Evolutionary conservation across 1,140 invertebrate species (phyloP).

Genomic region (Telenomus remus): DNA sequence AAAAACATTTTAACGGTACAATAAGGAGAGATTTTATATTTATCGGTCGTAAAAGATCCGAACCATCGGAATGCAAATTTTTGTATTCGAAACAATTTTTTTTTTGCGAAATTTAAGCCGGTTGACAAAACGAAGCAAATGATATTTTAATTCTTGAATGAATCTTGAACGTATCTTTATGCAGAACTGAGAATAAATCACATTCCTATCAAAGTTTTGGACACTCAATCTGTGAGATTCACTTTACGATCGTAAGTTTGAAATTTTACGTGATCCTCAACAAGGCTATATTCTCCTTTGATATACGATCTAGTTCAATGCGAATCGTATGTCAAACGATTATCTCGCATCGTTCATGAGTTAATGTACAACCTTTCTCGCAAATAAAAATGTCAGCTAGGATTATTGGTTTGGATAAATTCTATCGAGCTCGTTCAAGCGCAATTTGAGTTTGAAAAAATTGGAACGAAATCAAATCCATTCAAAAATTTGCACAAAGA

Average conservation of each 20-base stretch:
- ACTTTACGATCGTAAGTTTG: conserved; percentile 69
- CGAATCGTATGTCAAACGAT: conserved; percentile 61
- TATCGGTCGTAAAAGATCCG: conserved; percentile 19
- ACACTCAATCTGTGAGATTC: conserved; percentile 55
- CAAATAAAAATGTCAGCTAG: conserved; percentile 67
- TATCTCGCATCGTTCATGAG: conserved; percentile 62
- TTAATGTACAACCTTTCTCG: conserved; percentile 54
- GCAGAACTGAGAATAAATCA: too few relatives aligned
- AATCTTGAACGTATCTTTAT: too few relatives aligned
- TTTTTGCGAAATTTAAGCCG: too few relatives aligned
- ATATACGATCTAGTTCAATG: conserved; percentile 52
- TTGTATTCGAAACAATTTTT: too few relatives aligned
- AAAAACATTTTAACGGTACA: conserved; percentile 24
- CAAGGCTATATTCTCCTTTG: conserved; percentile 32
- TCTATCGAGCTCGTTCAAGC: too few relatives aligned
- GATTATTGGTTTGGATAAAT: conserved; percentile 61
- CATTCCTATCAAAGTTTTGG: not conserved
- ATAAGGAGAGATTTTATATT: conserved; percentile 23
- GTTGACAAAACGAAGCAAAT: not conserved
- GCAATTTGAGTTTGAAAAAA: too few relatives aligned
- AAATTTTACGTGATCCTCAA: conserved; percentile 14
- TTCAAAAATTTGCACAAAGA: too few relatives aligned
- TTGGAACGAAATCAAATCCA: too few relatives aligned
- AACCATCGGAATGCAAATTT: conserved; percentile 9
- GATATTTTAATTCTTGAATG: not conserved